These are phyloP conservation scores for Trissonchulus latispiculum DNA, from an alignment of 2,888 invertebrate genomes.

Conservation along the genomic window DNA sequence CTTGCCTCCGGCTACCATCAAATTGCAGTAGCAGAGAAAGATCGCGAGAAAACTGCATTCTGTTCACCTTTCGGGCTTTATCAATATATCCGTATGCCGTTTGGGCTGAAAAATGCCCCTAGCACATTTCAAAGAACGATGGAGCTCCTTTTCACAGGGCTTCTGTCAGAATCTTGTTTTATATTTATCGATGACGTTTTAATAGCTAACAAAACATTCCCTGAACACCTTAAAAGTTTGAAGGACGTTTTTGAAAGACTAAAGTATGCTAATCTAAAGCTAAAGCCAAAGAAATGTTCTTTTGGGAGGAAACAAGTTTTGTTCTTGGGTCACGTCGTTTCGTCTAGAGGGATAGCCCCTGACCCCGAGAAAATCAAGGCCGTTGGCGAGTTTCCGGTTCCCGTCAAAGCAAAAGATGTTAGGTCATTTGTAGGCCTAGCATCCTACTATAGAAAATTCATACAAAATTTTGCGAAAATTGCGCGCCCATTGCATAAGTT, in stretches of 20 bases:
- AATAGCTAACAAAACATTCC: neutral
- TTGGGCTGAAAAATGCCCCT: conserved; percentile 26
- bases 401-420: neutral
- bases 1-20: conserved; percentile 22
- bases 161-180: neutral
- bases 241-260: neutral
- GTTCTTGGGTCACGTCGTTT: conserved; percentile 4
- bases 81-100: conserved; percentile 27
- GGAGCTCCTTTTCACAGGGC: conserved; percentile 3
- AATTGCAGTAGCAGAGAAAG: conserved; percentile 20
- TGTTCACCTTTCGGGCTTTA: conserved; percentile 25
- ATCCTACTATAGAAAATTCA: conserved; percentile 39
- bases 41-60: conserved; percentile 26
- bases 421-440: conserved; percentile 35
- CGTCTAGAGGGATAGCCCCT: neutral
- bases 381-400: neutral
- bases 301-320: neutral
- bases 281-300: neutral
- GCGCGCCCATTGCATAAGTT: conserved; percentile 20
- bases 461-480: conserved; percentile 15
- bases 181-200: conserved; percentile 15
- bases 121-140: conserved; percentile 26
- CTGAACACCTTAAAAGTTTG: neutral
- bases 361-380: neutral
- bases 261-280: neutral